Conservation (phyloP, 2,113 vertebrate genomes). For the Pimephales promelas region DNA sequence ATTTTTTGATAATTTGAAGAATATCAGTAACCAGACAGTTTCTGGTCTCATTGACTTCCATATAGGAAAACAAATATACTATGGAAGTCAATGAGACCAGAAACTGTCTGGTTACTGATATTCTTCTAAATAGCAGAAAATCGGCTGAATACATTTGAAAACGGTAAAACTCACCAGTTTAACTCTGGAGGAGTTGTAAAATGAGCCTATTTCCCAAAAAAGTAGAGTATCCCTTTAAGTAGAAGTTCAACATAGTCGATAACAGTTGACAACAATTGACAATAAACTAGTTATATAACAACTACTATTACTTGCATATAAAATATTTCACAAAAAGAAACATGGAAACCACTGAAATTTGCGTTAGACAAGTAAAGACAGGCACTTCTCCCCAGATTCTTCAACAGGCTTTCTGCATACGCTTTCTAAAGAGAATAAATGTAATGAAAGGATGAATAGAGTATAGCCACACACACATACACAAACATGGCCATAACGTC, state of each 20-base stretch:
- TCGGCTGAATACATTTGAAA: no score
- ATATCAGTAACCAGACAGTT: no score
- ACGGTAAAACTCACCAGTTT: no score
- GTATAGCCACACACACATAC: not conserved
- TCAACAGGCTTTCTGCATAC: constrained; percentile 69
- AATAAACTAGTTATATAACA: constrained; percentile 38
- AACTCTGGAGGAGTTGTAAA: no score
- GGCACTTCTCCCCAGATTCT: constrained; percentile 69
- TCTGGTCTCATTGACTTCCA: no score
- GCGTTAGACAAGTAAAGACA: constrained; percentile 49
- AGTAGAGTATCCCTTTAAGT: no score
- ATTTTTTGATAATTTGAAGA: no score
- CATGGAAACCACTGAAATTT: not conserved
- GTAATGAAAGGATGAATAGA: not conserved
- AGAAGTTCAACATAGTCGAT: not conserved
- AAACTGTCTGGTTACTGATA: no score
- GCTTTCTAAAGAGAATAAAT: constrained; percentile 56
- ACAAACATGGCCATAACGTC: not conserved
- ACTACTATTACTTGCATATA: constrained; percentile 29
- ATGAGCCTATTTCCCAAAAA: no score
- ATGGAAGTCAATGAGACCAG: no score
- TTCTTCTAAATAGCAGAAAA: no score
- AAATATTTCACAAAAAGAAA: constrained; percentile 3
- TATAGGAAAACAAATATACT: no score
- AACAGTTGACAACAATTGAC: not conserved